Evolutionary conservation across 2,797 vertebrate species (phyloP).

Genomic region (Pampus argenteus): DNA sequence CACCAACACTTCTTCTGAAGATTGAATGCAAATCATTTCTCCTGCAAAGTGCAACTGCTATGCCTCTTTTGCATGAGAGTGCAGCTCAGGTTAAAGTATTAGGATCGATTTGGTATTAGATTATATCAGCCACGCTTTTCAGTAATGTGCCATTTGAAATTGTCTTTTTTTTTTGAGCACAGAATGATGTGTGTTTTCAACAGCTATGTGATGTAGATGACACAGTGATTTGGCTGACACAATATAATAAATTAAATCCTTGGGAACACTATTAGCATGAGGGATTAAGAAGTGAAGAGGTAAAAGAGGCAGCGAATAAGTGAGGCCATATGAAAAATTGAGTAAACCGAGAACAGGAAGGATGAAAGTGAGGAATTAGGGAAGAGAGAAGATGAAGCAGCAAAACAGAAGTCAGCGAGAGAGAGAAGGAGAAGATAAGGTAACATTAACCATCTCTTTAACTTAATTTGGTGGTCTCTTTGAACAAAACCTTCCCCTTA

Average conservation of each 20-base stretch:
- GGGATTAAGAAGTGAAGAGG: constrained; percentile 54
- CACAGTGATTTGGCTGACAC: constrained; percentile 44
- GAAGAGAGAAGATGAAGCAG: background rate
- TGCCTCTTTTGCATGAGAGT: constrained; percentile 29
- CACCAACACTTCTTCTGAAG: constrained; percentile 55
- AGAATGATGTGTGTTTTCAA: constrained; percentile 46
- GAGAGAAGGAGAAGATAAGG: constrained; percentile 24
- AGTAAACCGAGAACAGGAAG: constrained; percentile 11
- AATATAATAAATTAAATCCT: constrained; percentile 48
- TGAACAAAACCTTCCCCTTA: constrained; percentile 35
- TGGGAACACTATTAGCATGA: constrained; percentile 49
- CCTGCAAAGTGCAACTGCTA: constrained; percentile 39
- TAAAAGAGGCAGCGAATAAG: constrained; percentile 46
- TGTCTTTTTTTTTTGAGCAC: constrained; percentile 2
- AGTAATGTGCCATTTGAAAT: constrained; percentile 40
- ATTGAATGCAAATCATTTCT: constrained; percentile 74
- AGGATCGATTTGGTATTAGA: constrained; percentile 50
- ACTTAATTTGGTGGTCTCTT: constrained; percentile 50
- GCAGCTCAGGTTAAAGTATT: constrained; percentile 52
- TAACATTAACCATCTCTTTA: constrained; percentile 43
- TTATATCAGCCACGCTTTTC: constrained; percentile 46
- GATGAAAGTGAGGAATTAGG: background rate
- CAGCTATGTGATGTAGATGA: constrained; percentile 24
- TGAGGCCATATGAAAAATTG: constrained; percentile 44
- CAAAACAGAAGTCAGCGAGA: background rate